phyloP scores from a whole-genome alignment of 1,140 invertebrate species.

The Drosophila tani region DNA sequence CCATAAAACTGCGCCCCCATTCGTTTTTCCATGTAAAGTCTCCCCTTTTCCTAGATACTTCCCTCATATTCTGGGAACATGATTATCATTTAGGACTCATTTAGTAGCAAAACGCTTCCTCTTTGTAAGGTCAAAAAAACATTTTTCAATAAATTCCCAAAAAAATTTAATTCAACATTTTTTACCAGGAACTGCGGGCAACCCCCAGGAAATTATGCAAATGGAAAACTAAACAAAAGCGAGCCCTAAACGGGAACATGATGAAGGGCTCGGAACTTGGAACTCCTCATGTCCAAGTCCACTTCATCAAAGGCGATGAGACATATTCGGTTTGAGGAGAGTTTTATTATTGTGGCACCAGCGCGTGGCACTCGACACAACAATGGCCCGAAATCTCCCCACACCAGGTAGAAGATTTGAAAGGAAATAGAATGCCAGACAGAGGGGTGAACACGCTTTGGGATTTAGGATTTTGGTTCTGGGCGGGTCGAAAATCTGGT shows the following conservation, averaged over 20 bases:
- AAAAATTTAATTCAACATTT: conserved; percentile 53
- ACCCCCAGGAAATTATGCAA: conserved; percentile 69
- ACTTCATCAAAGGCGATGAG: conserved; percentile 76
- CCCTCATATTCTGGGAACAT: conserved; percentile 9
- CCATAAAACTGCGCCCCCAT: too few relatives aligned
- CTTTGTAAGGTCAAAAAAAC: conserved; percentile 22
- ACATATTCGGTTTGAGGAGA: conserved; percentile 58
- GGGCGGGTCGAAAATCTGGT: conserved; percentile 26
- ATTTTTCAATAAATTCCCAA: conserved; percentile 4
- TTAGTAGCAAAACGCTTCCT: conserved; percentile 10
- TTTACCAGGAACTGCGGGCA: conserved; percentile 60
- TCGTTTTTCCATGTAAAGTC: background rate
- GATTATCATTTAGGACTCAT: conserved; percentile 25
- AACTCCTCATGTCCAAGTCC: conserved; percentile 57
- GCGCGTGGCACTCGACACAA: conserved; percentile 71
- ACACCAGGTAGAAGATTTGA: conserved; percentile 37
- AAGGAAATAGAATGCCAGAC: conserved; percentile 61
- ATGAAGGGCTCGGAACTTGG: conserved; percentile 15
- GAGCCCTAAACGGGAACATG: conserved; percentile 18
- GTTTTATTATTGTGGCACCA: conserved; percentile 46
- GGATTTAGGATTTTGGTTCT: conserved; percentile 15
- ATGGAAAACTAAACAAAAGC: conserved; percentile 66
- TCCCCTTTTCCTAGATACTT: background rate
- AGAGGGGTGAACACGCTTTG: conserved; percentile 35
- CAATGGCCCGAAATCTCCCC: conserved; percentile 48